A percentile compares a stretch with the other conserved stretches of the same genome.
Conservation (phyloP, 2,113 vertebrate genomes). For the Chelonoidis abingdonii region DNA sequence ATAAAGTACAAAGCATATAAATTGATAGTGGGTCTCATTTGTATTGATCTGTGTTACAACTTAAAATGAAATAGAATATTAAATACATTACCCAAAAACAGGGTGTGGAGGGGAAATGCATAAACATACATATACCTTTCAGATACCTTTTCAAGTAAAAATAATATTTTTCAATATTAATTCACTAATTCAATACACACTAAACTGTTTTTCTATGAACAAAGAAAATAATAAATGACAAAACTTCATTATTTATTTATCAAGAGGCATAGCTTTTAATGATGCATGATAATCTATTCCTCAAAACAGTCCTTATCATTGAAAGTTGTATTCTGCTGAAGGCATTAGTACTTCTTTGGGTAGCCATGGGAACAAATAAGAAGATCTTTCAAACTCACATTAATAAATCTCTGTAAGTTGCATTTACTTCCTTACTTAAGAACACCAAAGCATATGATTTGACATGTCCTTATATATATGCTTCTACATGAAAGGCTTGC, state of each 20-base stretch:
- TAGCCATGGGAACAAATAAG: conserved; percentile 58
- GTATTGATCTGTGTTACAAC: not conserved
- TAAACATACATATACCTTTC: not conserved
- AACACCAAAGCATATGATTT: conserved; percentile 28
- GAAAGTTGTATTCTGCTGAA: conserved; percentile 33
- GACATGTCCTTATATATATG: conserved; percentile 22
- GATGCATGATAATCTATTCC: conserved; percentile 45
- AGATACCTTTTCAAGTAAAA: not conserved
- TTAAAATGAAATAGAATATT: not conserved
- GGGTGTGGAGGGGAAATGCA: not conserved
- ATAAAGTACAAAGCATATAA: not conserved
- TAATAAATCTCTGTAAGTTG: conserved; percentile 33
- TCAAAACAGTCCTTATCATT: conserved; percentile 34
- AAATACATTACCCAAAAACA: not conserved
- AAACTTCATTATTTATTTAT: conserved; percentile 37
- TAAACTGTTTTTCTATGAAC: conserved; percentile 10
- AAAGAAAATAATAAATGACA: conserved; percentile 41
- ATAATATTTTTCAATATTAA: not conserved
- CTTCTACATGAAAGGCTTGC: not conserved
- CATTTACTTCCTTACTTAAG: conserved; percentile 44
- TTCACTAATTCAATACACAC: not conserved
- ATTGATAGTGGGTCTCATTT: not conserved
- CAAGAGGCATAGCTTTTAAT: conserved; percentile 48
- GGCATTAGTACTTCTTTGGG: conserved; percentile 49
- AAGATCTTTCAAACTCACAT: conserved; percentile 39